Conservation (phyloP, 2,888 invertebrate species). For the Crocallis elinguaria region DNA sequence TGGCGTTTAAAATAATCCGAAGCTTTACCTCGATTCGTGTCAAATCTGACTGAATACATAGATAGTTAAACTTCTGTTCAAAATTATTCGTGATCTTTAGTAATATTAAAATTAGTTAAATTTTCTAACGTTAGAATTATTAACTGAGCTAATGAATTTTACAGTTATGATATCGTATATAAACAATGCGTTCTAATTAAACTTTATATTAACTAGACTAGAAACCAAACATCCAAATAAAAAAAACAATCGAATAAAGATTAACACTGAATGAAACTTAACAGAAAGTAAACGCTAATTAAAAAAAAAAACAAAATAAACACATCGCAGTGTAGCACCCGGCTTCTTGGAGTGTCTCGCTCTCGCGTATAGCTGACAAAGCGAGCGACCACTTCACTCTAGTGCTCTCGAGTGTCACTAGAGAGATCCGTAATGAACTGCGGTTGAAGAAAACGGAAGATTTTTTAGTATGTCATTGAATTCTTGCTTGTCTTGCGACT, state of each 20-base stretch:
- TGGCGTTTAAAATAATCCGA: not conserved
- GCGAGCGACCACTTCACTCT: constrained; percentile 38
- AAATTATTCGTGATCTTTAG: too few relatives aligned
- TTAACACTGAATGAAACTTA: not conserved
- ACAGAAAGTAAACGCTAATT: constrained; percentile 1
- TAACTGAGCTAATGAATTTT: too few relatives aligned
- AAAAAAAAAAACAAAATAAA: not conserved
- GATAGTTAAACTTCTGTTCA: too few relatives aligned
- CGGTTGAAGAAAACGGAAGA: not conserved
- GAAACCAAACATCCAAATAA: too few relatives aligned
- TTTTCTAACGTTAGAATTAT: too few relatives aligned
- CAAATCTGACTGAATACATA: too few relatives aligned
- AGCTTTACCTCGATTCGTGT: too few relatives aligned
- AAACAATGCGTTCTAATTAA: not conserved
- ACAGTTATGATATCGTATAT: too few relatives aligned
- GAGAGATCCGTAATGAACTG: constrained; percentile 40
- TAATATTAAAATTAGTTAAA: too few relatives aligned
- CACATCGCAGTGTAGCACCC: constrained; percentile 29
- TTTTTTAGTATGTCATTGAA: constrained; percentile 5
- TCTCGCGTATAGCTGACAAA: constrained; percentile 47
- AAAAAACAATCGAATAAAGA: not conserved
- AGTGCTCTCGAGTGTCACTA: constrained; percentile 36
- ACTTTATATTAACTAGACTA: not conserved
- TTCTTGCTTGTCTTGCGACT: constrained; percentile 3
- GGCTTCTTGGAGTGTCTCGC: constrained; percentile 36